Conservation (phyloP, 2,113 vertebrate species). For the Cettia cetti region DNA sequence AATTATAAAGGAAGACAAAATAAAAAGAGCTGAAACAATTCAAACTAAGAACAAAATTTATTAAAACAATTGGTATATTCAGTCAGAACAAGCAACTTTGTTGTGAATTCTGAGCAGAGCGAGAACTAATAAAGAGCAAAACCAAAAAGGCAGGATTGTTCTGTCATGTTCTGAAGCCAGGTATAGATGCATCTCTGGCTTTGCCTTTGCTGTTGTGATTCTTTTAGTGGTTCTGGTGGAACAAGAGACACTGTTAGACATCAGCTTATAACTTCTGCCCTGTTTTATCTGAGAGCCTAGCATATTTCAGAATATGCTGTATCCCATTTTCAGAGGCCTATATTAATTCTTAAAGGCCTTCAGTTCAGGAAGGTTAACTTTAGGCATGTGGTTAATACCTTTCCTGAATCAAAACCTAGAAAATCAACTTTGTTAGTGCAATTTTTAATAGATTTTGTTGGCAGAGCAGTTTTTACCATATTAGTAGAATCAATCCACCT, state of each 20-base stretch:
- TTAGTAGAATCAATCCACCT: not conserved
- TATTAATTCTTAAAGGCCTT: not conserved
- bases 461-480: not conserved
- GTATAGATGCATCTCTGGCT: not conserved
- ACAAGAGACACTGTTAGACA: not conserved
- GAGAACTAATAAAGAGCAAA: not conserved
- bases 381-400: not conserved
- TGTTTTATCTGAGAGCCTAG: not conserved
- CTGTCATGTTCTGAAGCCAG: not conserved
- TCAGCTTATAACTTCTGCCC: not conserved
- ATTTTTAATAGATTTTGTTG: not conserved
- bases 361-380: not conserved
- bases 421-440: not conserved
- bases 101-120: not conserved
- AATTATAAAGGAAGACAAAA: not conserved
- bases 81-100: not conserved
- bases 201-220: not conserved
- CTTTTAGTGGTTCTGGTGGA: not conserved
- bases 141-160: not conserved
- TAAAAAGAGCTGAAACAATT: not conserved
- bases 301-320: not conserved
- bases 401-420: not conserved
- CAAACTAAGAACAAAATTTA: not conserved
- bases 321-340: not conserved
- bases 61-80: not conserved